Conservation (phyloP, 2,888 invertebrate genomes). For the Chironomus riparius region DNA sequence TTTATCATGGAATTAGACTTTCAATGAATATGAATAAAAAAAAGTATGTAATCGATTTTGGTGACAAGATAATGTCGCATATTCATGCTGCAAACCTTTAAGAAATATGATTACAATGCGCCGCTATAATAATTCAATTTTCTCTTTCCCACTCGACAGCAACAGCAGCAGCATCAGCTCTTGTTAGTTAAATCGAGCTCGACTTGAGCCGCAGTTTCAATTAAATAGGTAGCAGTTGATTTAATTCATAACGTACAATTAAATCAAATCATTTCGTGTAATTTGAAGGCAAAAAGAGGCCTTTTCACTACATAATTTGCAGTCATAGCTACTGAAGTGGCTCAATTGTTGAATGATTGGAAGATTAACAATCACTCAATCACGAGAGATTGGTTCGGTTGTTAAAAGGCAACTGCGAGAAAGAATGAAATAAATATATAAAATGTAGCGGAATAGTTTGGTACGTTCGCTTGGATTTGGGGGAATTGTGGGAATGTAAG, state of each 20-base stretch:
- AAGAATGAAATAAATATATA: not conserved
- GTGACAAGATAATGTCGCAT: constrained; percentile 4
- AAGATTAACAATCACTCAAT: constrained; percentile 26
- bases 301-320: constrained; percentile 10
- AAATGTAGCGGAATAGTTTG: too few species aligned
- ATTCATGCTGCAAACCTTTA: not conserved
- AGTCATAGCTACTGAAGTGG: constrained; percentile 26
- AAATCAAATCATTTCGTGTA: constrained; percentile 3
- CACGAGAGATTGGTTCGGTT: not conserved
- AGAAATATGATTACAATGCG: not conserved
- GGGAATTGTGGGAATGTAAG: too few species aligned
- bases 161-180: too few species aligned
- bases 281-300: not conserved
- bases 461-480: too few species aligned
- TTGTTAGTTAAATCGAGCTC: too few species aligned
- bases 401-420: not conserved
- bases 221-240: not conserved
- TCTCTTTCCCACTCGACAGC: not conserved
- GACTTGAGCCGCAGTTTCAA: not conserved
- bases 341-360: constrained; percentile 23
- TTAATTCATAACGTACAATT: constrained; percentile 3
- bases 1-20: not conserved
- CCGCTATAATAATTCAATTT: too few species aligned
- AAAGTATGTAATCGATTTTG: constrained; percentile 1
- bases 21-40: not conserved